phyloP scores from a whole-genome alignment of 1,140 invertebrate species.

The Mamestra configurata region DNA sequence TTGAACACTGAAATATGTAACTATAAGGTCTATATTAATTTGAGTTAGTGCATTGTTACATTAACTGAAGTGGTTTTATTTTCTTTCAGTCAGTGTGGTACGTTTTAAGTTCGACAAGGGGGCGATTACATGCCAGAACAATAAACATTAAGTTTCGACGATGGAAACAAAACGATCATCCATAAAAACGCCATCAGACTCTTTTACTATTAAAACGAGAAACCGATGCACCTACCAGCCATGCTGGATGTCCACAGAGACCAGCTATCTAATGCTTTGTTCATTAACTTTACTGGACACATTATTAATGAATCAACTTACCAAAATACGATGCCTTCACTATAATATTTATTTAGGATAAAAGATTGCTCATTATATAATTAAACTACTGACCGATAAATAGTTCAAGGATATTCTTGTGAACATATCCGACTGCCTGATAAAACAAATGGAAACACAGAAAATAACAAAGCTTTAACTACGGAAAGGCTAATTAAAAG shows the following conservation, averaged over 20 bases:
- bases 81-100: not conserved
- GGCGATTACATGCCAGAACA: conserved; percentile 51
- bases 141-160: conserved; percentile 55
- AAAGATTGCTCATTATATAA: not conserved
- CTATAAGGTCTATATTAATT: not conserved
- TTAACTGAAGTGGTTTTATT: conserved; percentile 10
- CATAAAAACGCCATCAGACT: conserved; percentile 55
- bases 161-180: conserved; percentile 45
- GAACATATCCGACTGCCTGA: not conserved
- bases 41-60: conserved; percentile 13
- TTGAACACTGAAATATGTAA: not conserved
- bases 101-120: conserved; percentile 11
- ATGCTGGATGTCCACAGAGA: not conserved
- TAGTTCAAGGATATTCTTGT: conserved; percentile 19
- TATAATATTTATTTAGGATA: not conserved
- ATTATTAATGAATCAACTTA: not conserved
- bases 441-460: not conserved
- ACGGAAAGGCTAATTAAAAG: not conserved
- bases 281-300: not conserved
- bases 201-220: conserved; percentile 45
- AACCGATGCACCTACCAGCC: conserved; percentile 5
- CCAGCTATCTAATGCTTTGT: not conserved
- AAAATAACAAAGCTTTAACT: conserved; percentile 7
- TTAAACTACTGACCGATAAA: conserved; percentile 5
- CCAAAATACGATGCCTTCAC: not conserved